A percentile compares a stretch with the other conserved stretches of the same genome.
These are phyloP conservation scores for Bungarus multicinctus DNA, from an alignment of 2,113 vertebrate species.

Conservation along the genomic window DNA sequence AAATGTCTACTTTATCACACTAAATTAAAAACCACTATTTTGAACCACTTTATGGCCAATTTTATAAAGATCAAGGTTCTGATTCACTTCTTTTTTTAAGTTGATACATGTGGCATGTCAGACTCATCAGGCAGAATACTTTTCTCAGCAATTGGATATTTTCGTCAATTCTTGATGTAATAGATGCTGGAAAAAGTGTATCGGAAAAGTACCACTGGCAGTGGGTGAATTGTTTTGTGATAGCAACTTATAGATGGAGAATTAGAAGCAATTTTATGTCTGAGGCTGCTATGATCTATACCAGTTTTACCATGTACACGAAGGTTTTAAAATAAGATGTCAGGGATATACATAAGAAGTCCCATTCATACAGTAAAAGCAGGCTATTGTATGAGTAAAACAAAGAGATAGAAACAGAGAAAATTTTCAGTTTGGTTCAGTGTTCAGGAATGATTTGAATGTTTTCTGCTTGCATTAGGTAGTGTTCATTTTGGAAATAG, in stretches of 20 bases:
- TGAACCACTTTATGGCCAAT: conserved; percentile 40
- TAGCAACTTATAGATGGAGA: neutral
- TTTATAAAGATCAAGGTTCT: neutral
- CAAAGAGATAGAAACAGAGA: neutral
- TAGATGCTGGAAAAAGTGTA: neutral
- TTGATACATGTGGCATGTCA: neutral
- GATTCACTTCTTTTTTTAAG: neutral
- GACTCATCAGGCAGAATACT: neutral
- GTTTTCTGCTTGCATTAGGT: neutral
- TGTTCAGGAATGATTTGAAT: neutral
- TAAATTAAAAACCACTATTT: conserved; percentile 14
- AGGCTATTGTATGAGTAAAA: neutral
- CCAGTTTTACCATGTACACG: neutral
- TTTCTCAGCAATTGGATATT: neutral
- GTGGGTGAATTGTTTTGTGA: neutral
- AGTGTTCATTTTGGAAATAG: neutral
- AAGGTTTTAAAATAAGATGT: neutral
- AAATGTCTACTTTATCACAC: conserved; percentile 7
- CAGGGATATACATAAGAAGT: neutral
- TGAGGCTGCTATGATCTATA: neutral
- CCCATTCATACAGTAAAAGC: neutral
- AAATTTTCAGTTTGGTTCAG: neutral
- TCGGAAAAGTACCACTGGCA: neutral
- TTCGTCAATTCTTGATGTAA: neutral
- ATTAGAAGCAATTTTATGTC: neutral